Conservation (phyloP, 2,888 invertebrate genomes). For the Ellobium chinense region DNA sequence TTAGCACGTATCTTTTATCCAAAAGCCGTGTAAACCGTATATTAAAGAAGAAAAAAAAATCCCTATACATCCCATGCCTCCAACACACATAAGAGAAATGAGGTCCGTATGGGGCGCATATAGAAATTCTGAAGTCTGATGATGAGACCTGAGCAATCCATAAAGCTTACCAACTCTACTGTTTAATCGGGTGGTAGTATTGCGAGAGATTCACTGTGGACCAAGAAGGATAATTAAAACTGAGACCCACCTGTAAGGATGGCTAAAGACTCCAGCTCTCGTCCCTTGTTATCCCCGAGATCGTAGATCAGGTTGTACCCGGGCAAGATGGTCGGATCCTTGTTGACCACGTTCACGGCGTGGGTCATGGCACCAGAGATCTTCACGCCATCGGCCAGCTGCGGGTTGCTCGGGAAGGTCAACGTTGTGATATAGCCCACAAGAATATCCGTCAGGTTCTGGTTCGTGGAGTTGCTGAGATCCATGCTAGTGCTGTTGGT, state of each 20-base stretch:
- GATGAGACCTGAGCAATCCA: too few species aligned
- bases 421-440: conserved; percentile 54
- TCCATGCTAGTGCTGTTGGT: not conserved
- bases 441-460: not conserved
- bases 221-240: not conserved
- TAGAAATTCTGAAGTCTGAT: too few species aligned
- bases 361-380: conserved; percentile 55
- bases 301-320: conserved; percentile 48
- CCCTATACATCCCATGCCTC: too few species aligned
- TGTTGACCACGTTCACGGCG: conserved; percentile 51
- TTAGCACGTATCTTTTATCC: too few species aligned
- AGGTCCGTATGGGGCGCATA: too few species aligned
- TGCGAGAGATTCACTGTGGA: too few species aligned
- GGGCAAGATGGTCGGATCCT: conserved; percentile 48
- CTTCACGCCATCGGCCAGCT: conserved; percentile 49
- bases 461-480: not conserved
- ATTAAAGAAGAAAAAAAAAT: too few species aligned
- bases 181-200: too few species aligned
- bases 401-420: conserved; percentile 19
- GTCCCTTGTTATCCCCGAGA: conserved; percentile 49
- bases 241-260: conserved; percentile 46
- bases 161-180: too few species aligned
- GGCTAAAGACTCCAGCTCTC: conserved; percentile 38
- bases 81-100: too few species aligned
- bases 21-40: too few species aligned